Evolutionary conservation across 2,888 invertebrate genomes (phyloP), one percentile per base, ranked within the genome.

Genomic region (Bedellia somnulentella): DNA sequence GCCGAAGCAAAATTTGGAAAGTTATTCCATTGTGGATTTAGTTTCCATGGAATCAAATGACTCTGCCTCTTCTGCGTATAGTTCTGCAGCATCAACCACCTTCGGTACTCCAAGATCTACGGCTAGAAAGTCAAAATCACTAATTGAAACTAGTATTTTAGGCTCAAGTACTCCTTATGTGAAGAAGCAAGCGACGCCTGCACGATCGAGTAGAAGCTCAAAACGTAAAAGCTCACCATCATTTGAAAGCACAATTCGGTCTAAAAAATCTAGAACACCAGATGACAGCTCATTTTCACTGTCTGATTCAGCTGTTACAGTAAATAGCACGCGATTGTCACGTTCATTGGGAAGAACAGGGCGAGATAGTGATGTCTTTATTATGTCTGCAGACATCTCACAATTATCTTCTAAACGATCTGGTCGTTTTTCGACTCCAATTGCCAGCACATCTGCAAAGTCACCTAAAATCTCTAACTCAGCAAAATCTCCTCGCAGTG

Each of bases 11-110:
- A 45, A 52, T 14, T 31, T 57, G 12, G 66, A 70, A 28, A 47
- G 62, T 0, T 70, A 67, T 37, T 68, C 73, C 1, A 56, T 70
- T 2, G 68, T 71, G 0, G 71, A 73, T 34, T 39, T 71, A 4
- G 59, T 71, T 0, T 67, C 70, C 0, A 29, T 52, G 0, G 59
- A 62, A 27, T 54, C 59, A 0, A 45, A 45, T n/a, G 50, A 52
- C 3, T 52, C 63, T 2, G 36, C 35, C 15, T 46, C 51, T 0
- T 62, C 70, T 0, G 40, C 54, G 2, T 68, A 71, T 30, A 41
- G 49, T 14, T 66, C 67, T 0, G 52, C 47, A 0, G 51, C 39
- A 1, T 57, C 63, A 1, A 41, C 36, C 0, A 26, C 43, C 0
- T 61, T 50, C 29, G 55, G 45, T 0, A 60, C 63, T 0, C 60